Conservation (phyloP, 2,888 invertebrate genomes). For the Dolichopus griseipennis region DNA sequence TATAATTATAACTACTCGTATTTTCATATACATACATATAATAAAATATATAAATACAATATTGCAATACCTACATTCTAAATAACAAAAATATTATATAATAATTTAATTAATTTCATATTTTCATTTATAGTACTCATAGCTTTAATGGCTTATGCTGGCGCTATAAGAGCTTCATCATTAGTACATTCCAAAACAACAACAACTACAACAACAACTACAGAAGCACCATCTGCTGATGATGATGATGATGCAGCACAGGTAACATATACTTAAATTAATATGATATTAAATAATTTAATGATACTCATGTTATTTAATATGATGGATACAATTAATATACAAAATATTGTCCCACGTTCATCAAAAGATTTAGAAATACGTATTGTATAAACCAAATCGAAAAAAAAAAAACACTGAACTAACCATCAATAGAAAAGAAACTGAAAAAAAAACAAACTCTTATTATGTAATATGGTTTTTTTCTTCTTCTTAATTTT, state of each 20-base stretch:
- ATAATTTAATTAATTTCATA: constrained; percentile 8
- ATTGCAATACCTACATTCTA: too few species aligned
- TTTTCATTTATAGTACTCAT: constrained; percentile 38
- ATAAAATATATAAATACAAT: too few species aligned
- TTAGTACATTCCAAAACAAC: constrained; percentile 47
- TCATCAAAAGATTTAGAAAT: neutral
- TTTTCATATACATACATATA: too few species aligned
- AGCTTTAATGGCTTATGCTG: constrained; percentile 47
- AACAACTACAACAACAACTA: constrained; percentile 43
- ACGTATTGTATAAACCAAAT: too few species aligned
- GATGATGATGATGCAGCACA: neutral
- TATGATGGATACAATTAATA: too few species aligned
- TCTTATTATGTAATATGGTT: neutral
- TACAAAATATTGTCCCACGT: neutral
- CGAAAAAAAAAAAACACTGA: neutral
- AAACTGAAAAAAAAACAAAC: too few species aligned
- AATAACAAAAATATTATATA: too few species aligned
- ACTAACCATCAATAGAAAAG: neutral
- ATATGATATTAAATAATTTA: too few species aligned
- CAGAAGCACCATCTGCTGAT: constrained; percentile 30
- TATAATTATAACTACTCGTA: too few species aligned
- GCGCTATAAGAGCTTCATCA: constrained; percentile 49
- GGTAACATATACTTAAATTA: neutral
- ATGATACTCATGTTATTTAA: too few species aligned
- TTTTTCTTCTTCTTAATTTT: too few species aligned